A percentile compares a stretch with the other conserved stretches of the same genome.
phyloP scores from a whole-genome alignment of 2,888 invertebrate species.

The Cryptosula pallasiana region DNA sequence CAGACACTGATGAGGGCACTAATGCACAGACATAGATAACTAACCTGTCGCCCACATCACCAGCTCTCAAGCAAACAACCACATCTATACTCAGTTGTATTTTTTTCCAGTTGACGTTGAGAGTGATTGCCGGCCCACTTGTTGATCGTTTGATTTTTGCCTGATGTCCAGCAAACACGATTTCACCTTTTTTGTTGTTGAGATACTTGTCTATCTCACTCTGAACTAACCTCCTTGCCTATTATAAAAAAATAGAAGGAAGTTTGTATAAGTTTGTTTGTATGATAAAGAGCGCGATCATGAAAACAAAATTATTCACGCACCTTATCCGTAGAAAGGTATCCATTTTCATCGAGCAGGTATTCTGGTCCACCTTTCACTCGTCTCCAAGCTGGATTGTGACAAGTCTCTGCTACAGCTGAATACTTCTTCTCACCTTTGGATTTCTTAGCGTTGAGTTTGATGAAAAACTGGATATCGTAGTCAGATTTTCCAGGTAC shows the following conservation, averaged over 20 bases:
- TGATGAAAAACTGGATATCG: conserved; percentile 10
- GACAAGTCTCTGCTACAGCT: background rate
- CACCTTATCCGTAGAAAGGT: conserved; percentile 2
- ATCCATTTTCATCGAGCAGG: background rate
- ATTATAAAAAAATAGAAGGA: too few species aligned
- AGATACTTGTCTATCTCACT: conserved; percentile 9
- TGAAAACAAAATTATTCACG: too few species aligned
- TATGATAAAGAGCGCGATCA: too few species aligned
- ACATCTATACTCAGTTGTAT: background rate
- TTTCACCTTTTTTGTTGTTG: background rate
- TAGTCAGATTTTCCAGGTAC: background rate
- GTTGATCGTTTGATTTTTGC: conserved; percentile 1
- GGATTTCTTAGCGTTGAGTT: background rate
- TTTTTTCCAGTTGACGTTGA: background rate
- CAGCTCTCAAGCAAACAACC: background rate
- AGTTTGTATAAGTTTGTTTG: too few species aligned
- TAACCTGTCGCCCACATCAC: background rate
- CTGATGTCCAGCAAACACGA: background rate
- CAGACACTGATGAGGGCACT: too few species aligned
- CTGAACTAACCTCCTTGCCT: background rate
- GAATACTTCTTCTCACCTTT: background rate
- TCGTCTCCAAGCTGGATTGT: conserved; percentile 4
- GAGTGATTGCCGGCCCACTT: background rate
- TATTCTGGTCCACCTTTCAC: conserved; percentile 1
- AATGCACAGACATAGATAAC: background rate